Conservation (phyloP, 2,113 vertebrate genomes). For the Scalopus aquaticus region DNA sequence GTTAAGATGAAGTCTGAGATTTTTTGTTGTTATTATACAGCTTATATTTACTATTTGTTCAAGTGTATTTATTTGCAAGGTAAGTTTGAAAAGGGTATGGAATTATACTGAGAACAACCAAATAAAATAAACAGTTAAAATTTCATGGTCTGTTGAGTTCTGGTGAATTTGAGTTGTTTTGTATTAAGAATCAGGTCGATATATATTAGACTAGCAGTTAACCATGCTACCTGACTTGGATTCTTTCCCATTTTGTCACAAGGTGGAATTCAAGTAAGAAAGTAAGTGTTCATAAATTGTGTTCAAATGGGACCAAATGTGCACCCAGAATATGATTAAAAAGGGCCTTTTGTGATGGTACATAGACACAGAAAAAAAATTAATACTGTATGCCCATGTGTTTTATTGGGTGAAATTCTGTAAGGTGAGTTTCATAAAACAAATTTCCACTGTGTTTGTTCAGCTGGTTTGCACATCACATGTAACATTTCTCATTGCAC, state of each 20-base stretch:
- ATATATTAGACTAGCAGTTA: slow-evolving; percentile 50
- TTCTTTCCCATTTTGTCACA: slow-evolving; percentile 71
- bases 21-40: background rate
- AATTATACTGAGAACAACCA: slow-evolving; percentile 23
- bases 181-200: slow-evolving; percentile 30
- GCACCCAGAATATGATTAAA: slow-evolving; percentile 71
- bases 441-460: slow-evolving; percentile 86
- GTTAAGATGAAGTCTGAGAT: background rate
- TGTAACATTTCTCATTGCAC: slow-evolving; percentile 77
- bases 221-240: slow-evolving; percentile 56
- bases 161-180: slow-evolving; percentile 58
- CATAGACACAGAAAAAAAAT: slow-evolving; percentile 78
- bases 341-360: slow-evolving; percentile 76
- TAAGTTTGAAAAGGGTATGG: slow-evolving; percentile 23
- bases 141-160: background rate
- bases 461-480: slow-evolving; percentile 85
- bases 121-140: slow-evolving; percentile 47
- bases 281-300: slow-evolving; percentile 68
- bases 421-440: slow-evolving; percentile 84
- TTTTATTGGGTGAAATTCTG: slow-evolving; percentile 85
- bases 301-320: slow-evolving; percentile 66
- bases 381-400: slow-evolving; percentile 65
- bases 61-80: background rate
- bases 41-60: background rate
- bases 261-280: slow-evolving; percentile 68